Evolutionary conservation across 1,140 invertebrate genomes (phyloP).

Genomic region (Lutraria rhynchaena): DNA sequence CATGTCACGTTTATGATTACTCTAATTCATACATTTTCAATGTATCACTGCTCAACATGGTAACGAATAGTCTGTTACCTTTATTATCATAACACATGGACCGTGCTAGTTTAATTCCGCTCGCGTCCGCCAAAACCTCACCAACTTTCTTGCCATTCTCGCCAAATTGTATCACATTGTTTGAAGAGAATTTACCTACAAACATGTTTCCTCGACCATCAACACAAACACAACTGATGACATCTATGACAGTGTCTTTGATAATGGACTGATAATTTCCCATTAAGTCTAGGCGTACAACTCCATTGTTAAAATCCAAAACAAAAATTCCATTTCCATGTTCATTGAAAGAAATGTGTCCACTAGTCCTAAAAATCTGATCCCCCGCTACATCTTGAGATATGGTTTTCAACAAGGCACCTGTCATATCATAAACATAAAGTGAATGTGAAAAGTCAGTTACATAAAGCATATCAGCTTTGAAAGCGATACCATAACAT

Average conservation of each 20-base stretch:
- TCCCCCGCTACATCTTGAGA: neutral
- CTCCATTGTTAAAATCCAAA: neutral
- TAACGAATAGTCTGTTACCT: neutral
- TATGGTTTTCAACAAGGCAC: conserved; percentile 9
- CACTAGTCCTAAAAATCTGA: neutral
- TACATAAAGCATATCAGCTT: conserved; percentile 3
- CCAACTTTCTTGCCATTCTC: conserved; percentile 8
- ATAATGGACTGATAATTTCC: neutral
- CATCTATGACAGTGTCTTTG: neutral
- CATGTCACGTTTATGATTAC: no score
- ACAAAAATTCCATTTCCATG: neutral
- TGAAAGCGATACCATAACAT: conserved; percentile 14
- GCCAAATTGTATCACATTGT: conserved; percentile 31
- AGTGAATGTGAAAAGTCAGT: neutral
- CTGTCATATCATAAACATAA: conserved; percentile 21
- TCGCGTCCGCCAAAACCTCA: neutral
- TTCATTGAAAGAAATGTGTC: conserved; percentile 1
- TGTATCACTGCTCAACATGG: neutral
- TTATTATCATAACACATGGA: neutral
- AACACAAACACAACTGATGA: neutral
- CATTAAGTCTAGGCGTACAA: conserved; percentile 10
- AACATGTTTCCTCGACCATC: conserved; percentile 11
- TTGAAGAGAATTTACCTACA: conserved; percentile 5
- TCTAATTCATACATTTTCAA: conserved; percentile 14
- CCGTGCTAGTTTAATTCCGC: neutral